These are phyloP conservation scores for Caenorhabditis drosophilae DNA, from an alignment of 2,888 invertebrate species.

Conservation along the genomic window DNA sequence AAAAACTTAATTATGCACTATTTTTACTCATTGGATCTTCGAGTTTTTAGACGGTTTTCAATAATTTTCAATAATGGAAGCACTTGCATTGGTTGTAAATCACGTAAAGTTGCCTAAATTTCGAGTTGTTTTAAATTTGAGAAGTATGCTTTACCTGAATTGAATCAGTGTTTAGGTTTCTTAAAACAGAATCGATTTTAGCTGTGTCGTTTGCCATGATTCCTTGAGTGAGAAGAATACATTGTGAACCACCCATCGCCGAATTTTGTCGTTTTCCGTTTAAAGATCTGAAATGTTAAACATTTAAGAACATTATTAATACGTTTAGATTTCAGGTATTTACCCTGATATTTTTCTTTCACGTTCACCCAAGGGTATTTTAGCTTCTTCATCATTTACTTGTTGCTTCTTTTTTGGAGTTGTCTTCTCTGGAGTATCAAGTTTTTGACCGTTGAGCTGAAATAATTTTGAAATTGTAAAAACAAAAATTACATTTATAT, in stretches of 20 bases:
- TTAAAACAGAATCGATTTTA: constrained; percentile 40
- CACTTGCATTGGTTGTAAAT: constrained; percentile 39
- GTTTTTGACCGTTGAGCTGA: too few species aligned
- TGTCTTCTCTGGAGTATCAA: too few species aligned
- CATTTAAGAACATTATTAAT: neutral
- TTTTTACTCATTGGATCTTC: constrained; percentile 35
- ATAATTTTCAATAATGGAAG: constrained; percentile 41
- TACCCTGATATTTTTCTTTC: constrained; percentile 6
- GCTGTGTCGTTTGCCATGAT: constrained; percentile 44
- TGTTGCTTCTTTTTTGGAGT: too few species aligned
- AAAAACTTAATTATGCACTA: neutral
- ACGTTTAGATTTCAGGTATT: neutral
- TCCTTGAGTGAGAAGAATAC: constrained; percentile 45
- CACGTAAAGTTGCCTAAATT: constrained; percentile 41
- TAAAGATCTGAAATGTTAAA: neutral
- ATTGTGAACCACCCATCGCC: constrained; percentile 36
- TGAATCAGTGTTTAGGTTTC: constrained; percentile 19
- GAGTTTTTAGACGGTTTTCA: constrained; percentile 35
- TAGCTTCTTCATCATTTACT: neutral
- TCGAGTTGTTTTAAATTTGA: neutral
- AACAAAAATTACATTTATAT: neutral
- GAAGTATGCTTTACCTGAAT: constrained; percentile 20
- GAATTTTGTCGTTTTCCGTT: constrained; percentile 4
- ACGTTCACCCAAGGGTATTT: neutral
- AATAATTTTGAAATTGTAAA: neutral